Conservation (phyloP, 2,888 invertebrate genomes). For the Leptinotarsa rubiginosa region DNA sequence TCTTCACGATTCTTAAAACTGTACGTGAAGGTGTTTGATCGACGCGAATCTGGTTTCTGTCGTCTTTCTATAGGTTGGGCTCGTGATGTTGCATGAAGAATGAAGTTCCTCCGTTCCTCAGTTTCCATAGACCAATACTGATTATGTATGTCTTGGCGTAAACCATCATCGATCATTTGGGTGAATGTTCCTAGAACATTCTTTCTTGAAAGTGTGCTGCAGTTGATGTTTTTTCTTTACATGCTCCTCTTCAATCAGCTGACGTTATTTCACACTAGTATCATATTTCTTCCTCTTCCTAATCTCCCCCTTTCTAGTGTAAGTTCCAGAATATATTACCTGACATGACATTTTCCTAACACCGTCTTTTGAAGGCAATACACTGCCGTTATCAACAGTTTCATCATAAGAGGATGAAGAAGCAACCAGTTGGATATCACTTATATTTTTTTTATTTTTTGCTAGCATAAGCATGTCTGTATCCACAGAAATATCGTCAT, state of each 20-base stretch:
- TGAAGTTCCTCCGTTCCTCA: not conserved
- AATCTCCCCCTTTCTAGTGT: not conserved
- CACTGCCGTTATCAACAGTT: not conserved
- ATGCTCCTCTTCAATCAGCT: not conserved
- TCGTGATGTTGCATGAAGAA: not conserved
- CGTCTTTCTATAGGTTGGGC: not conserved
- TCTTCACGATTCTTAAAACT: not conserved
- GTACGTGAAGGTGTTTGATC: not conserved
- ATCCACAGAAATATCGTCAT: not conserved
- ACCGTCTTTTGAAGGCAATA: not conserved
- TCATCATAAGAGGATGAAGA: not conserved
- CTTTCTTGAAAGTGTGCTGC: not conserved
- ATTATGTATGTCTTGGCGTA: not conserved
- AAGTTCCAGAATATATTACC: not conserved
- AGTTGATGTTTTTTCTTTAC: not conserved
- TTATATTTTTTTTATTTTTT: not conserved
- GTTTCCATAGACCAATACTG: not conserved
- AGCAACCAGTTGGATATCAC: not conserved
- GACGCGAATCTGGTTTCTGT: not conserved
- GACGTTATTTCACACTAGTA: not conserved
- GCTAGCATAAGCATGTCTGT: not conserved
- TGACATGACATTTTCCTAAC: not conserved
- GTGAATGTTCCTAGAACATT: not conserved
- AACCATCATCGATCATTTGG: not conserved
- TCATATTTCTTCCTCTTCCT: not conserved